These are phyloP conservation scores for Neocloeon triangulifer DNA, from an alignment of 1,140 invertebrate species.

Conservation along the genomic window DNA sequence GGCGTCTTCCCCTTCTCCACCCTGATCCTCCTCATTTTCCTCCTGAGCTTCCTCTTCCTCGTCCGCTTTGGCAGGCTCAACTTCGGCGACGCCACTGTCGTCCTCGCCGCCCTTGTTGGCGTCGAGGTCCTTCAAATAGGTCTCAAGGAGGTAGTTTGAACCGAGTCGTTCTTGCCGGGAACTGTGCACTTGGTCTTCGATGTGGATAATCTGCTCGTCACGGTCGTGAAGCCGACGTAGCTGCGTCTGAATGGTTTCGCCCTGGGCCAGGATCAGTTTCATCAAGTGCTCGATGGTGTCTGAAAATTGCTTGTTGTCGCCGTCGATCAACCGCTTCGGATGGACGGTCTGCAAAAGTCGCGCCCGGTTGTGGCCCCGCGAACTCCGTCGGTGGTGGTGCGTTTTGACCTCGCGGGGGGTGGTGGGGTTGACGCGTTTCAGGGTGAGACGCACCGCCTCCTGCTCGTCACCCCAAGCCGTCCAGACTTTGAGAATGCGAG, in stretches of 20 bases:
- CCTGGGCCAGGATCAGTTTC: slow-evolving; percentile 55
- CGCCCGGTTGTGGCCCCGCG: slow-evolving; percentile 3
- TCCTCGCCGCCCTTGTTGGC: slow-evolving; percentile 17
- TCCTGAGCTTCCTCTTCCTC: slow-evolving; percentile 10
- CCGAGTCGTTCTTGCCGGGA: slow-evolving; percentile 46
- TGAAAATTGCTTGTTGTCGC: slow-evolving; percentile 11
- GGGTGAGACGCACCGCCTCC: slow-evolving; percentile 26
- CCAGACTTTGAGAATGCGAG: slow-evolving; percentile 48
- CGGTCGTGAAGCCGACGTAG: slow-evolving; percentile 39
- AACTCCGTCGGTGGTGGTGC: slow-evolving; percentile 1
- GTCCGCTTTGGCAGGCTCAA: slow-evolving; percentile 13
- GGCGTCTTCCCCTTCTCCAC: slow-evolving; percentile 36
- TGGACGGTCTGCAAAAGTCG: slow-evolving; percentile 8
- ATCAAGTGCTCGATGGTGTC: slow-evolving; percentile 40
- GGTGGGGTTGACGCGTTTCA: neutral
- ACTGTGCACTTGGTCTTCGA: slow-evolving; percentile 50
- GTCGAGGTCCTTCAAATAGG: slow-evolving; percentile 37
- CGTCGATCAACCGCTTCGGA: slow-evolving; percentile 9
- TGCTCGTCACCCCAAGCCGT: slow-evolving; percentile 49
- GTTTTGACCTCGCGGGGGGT: slow-evolving; percentile 9
- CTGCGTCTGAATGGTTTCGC: slow-evolving; percentile 54
- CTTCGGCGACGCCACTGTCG: slow-evolving; percentile 10
- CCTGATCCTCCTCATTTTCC: slow-evolving; percentile 16
- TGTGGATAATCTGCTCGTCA: slow-evolving; percentile 47
- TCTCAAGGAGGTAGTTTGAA: slow-evolving; percentile 57